Base-by-base conservation (phyloP, 2,888 invertebrate genomes). In the Thera obeliscata region DNA sequence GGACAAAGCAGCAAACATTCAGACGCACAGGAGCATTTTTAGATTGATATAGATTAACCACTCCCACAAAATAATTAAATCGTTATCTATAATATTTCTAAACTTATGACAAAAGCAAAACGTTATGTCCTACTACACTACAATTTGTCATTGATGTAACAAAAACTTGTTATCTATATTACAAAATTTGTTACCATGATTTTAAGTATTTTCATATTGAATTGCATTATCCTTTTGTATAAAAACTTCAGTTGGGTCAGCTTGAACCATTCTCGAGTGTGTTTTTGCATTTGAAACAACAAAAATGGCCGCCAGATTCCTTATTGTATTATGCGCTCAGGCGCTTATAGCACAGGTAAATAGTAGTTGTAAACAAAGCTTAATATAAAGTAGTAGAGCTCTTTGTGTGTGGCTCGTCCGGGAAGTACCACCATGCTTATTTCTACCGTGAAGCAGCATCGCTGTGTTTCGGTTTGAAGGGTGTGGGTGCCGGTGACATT, bases 281-380 rank as follows among this genome's bases (percentile, higher is more conserved):
- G 56, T 50, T 67, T 60, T 59, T 35, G 49, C 35, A 49, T 49
- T 59, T 8, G 41, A 41, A 55, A 41, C 49, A 58, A 46, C 54
- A n/a, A 67, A 71, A n/a, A 78, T 78, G 79, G 67, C 72, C 35
- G 66, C 60, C 12, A 78, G 74, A 50, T 3, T 49, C 33, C 6
- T 76, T 36, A 49, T 77, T 46, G 54, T 64, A 11, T 3, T 77
- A 38, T 78, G 71, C 73, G 76, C 67, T 66, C 76, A 76, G 54
- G 76, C 71, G n/a, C 55, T 78, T 2, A 43, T 77, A 41, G 33
- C 70, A n/a, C 75, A 78, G 74, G 78, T 78, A 67, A 69, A 57
- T 12, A 57, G 22, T 48, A 5, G 41, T 7, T 41, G 1, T 41
- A 6, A 41, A 7, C 41, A 41, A 5, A 41, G 5, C 5, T 4